Conservation (phyloP, 2,888 invertebrate species). For the Odontocerum albicorne region DNA sequence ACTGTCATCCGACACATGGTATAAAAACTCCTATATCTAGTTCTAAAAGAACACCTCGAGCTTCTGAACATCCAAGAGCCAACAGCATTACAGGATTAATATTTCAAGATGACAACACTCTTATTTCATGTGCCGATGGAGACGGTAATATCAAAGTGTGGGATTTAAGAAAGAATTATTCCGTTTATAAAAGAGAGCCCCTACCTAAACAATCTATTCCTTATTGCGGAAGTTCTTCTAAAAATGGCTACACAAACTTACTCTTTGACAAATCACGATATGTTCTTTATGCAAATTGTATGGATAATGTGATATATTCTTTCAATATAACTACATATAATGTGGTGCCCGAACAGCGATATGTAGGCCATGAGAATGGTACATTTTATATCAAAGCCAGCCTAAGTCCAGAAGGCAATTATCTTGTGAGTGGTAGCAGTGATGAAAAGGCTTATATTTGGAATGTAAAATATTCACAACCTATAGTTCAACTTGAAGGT, state of each 20-base stretch:
- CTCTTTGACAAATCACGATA: constrained; percentile 69
- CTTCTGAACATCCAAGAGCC: constrained; percentile 55
- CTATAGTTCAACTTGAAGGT: constrained; percentile 70
- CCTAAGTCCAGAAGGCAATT: constrained; percentile 78
- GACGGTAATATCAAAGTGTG: constrained; percentile 86
- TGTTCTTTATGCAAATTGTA: constrained; percentile 81
- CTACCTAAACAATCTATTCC: constrained; percentile 71
- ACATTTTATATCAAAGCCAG: constrained; percentile 85
- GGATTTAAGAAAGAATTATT: constrained; percentile 85
- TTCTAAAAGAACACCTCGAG: constrained; percentile 50
- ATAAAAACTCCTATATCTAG: constrained; percentile 58
- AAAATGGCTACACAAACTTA: constrained; percentile 76
- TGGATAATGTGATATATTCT: constrained; percentile 84
- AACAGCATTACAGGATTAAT: constrained; percentile 81
- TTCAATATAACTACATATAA: constrained; percentile 76
- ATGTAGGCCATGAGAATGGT: constrained; percentile 74
- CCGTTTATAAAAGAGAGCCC: constrained; percentile 66
- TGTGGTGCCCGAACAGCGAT: constrained; percentile 64
- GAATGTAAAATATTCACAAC: constrained; percentile 66
- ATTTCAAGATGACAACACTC: constrained; percentile 76
- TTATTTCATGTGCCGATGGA: constrained; percentile 84
- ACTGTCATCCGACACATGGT: constrained; percentile 61
- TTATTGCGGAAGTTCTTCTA: constrained; percentile 70
- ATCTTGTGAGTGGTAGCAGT: constrained; percentile 86
- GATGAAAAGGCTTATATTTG: constrained; percentile 87